phyloP scores from a whole-genome alignment of 2,888 invertebrate genomes.

The Tholera decimalis region DNA sequence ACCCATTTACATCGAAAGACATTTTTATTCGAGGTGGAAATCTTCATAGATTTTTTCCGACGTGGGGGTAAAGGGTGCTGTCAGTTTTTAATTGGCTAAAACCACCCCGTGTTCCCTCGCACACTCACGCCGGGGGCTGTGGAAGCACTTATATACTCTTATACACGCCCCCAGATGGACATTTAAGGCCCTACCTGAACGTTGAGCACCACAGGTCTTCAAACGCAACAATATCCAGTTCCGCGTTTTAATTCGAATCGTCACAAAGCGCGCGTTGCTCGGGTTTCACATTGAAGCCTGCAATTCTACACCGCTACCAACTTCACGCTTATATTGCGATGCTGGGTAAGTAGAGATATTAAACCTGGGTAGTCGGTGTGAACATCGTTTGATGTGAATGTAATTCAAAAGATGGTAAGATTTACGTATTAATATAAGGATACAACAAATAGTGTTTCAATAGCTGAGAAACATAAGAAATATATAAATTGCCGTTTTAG shows the following conservation, averaged over 20 bases:
- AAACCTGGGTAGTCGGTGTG: not conserved
- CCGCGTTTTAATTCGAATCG: conserved; percentile 55
- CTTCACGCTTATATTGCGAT: conserved; percentile 8
- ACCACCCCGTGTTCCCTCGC: too few relatives aligned
- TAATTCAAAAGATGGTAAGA: not conserved
- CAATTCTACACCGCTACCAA: conserved; percentile 28
- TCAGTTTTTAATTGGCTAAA: too few relatives aligned
- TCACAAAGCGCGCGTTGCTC: conserved; percentile 52
- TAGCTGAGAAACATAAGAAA: too few relatives aligned
- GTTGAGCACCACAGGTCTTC: conserved; percentile 43
- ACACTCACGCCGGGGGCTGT: too few relatives aligned
- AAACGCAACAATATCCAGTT: conserved; percentile 57
- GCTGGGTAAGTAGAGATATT: conserved; percentile 6
- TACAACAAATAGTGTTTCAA: too few relatives aligned
- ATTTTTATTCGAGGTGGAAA: too few relatives aligned
- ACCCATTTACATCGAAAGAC: too few relatives aligned
- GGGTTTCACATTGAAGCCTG: conserved; percentile 46
- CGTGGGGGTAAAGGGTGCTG: too few relatives aligned
- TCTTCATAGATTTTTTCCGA: too few relatives aligned
- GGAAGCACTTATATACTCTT: too few relatives aligned
- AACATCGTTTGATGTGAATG: not conserved
- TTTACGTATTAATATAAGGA: not conserved
- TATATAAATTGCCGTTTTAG: too few relatives aligned
- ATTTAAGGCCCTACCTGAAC: not conserved
- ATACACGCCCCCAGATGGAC: too few relatives aligned